Evolutionary conservation across 2,113 vertebrate species (phyloP), one percentile per base, ranked within the genome.

Genomic region (Cranoglanis bouderius): DNA sequence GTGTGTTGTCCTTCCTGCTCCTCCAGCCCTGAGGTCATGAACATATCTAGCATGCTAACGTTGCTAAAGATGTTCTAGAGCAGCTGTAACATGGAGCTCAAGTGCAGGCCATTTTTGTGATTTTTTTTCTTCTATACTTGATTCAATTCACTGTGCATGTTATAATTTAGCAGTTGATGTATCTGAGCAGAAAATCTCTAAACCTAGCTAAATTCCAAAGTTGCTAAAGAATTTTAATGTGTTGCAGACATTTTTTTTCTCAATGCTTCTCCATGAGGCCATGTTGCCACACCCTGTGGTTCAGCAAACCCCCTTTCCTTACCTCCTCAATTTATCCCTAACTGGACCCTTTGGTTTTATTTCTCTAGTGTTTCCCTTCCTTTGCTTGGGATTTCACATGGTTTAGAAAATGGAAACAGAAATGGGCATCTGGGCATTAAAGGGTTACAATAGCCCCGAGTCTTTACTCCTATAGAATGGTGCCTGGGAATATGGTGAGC

Each of bases 371-470:
- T 29, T 72, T 7, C 67, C 4, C 63, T 67, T 67, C 29, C 26
- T 67, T 10, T 13, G 29, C 61, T 29, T 65, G 29, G 16, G 51
- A 65, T 16, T 24, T 40, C 16, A 75, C 6, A 40, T 75, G 8
- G 72, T 43, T 9, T 24, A 18, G 18, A 43, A 40, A 75, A 43
- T 43, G 19, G 29, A 75, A 24, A 40, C 24, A 13, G 46, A 78
- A 78, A 29, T 6, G 43, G 75, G 3, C 19, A n/a, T 16, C 43
- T 49, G 57, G 53, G 32, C 13, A 65, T 77, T n/a, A 40, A 18
- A 86, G 65, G 85, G 29, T 75, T 35, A 81, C 38, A 59, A 91
- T 51, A 46, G 63, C 13, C 72, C 75, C 74, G 46, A 84, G 61
- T 35, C 49, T 80, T 55, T n/a, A 81, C 14, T n/a, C n/a, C 0